Evolutionary conservation across 2,113 vertebrate genomes (phyloP).

Genomic region (Scolopax mira): DNA sequence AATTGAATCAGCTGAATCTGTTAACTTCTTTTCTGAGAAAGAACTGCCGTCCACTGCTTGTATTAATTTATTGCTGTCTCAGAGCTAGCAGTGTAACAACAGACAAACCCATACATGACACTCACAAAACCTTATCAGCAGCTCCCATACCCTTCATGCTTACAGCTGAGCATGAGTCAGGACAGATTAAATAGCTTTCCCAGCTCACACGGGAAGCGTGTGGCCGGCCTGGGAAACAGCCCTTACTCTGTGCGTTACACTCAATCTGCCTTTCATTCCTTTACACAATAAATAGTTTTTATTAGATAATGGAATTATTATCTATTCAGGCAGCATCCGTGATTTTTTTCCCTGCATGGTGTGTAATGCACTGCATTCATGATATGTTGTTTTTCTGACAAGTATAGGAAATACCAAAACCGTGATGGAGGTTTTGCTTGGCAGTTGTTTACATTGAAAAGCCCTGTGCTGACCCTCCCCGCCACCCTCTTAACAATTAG

Average conservation of each 20-base stretch:
- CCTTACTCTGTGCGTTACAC: background rate
- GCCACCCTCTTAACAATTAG: background rate
- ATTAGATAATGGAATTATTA: background rate
- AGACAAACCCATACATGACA: background rate
- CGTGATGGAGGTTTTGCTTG: background rate
- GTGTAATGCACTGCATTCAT: background rate
- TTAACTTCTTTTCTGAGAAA: background rate
- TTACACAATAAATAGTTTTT: background rate
- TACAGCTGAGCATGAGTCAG: background rate
- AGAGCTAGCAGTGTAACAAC: background rate
- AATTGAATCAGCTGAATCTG: background rate
- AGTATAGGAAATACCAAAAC: background rate
- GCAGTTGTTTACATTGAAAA: background rate
- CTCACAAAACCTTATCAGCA: background rate
- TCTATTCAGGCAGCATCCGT: background rate
- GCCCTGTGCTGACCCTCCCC: background rate
- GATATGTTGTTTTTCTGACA: background rate
- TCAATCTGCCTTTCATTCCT: background rate
- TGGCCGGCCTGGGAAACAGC: background rate
- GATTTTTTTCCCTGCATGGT: background rate
- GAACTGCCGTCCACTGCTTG: background rate
- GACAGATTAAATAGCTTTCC: background rate
- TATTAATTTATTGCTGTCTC: background rate
- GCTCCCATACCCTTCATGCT: background rate
- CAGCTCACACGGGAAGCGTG: background rate